These are phyloP conservation scores for Cottoperca gobio DNA, from an alignment of 2,797 vertebrate genomes.

Conservation along the genomic window DNA sequence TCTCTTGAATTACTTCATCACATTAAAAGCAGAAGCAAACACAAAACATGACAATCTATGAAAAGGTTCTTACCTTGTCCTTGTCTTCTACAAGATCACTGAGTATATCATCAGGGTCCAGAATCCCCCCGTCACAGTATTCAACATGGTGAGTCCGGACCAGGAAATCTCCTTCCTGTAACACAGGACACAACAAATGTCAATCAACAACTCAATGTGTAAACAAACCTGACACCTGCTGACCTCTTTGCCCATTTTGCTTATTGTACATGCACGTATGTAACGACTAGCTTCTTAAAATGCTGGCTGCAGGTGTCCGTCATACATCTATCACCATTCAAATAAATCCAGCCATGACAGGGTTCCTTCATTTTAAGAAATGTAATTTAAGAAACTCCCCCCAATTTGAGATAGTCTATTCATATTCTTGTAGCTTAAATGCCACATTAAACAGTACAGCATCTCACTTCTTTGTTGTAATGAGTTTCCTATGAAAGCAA, in stretches of 20 bases:
- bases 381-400: not conserved
- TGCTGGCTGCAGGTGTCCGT: not conserved
- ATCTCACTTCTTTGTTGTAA: not conserved
- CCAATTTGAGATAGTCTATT: not conserved
- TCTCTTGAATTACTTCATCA: not conserved
- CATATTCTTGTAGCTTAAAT: not conserved
- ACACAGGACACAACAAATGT: slow-evolving; percentile 31
- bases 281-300: not conserved
- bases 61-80: slow-evolving; percentile 90
- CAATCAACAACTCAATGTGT: not conserved
- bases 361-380: no score
- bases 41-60: not conserved
- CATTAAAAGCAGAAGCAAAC: not conserved
- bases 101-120: slow-evolving; percentile 95
- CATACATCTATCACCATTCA: not conserved
- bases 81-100: slow-evolving; percentile 98
- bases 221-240: not conserved
- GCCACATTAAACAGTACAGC: not conserved
- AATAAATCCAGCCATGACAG: not conserved
- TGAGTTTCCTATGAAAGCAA: not conserved
- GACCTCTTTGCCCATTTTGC: not conserved
- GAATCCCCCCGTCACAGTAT: slow-evolving; percentile 95
- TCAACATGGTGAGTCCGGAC: slow-evolving; percentile 96
- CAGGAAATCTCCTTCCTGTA: slow-evolving; percentile 91
- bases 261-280: not conserved